Percentiles rank a stretch among this genome's conserved stretches.
Conservation (phyloP, 2,797 vertebrate species). For the Sciurus vulgaris region DNA sequence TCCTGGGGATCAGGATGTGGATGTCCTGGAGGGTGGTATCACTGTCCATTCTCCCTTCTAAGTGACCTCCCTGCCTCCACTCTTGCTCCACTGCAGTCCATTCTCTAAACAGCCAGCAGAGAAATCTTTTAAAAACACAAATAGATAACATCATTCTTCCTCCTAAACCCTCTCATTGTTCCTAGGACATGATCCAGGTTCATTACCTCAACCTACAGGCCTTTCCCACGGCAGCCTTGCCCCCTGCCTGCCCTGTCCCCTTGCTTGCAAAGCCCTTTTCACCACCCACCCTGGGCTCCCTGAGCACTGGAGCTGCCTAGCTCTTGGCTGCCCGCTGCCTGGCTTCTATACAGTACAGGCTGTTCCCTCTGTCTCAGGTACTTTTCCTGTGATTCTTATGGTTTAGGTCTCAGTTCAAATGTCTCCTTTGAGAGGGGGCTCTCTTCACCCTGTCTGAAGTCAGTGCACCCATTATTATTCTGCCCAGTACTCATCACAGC, state of each 20-base stretch:
- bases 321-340: not conserved
- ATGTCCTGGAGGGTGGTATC: no score
- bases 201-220: not conserved
- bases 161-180: not conserved
- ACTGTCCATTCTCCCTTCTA: not conserved
- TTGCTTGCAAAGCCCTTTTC: not conserved
- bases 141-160: not conserved
- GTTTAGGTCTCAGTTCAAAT: not conserved
- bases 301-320: not conserved
- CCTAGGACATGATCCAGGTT: not conserved
- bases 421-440: not conserved
- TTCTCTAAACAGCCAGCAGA: not conserved
- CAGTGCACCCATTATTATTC: not conserved
- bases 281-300: not conserved
- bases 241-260: no score
- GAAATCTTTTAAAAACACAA: not conserved
- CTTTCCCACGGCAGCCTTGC: not conserved
- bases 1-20: not conserved
- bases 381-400: not conserved
- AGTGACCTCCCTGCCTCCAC: not conserved
- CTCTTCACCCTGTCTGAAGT: not conserved
- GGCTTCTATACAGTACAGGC: not conserved
- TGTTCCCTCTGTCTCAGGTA: not conserved
- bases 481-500: no score
- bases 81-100: not conserved